Percentiles rank a stretch among this genome's conserved stretches.
These are phyloP conservation scores for Drosophila rhopaloa DNA, from an alignment of 1,140 invertebrate genomes.

Conservation along the genomic window DNA sequence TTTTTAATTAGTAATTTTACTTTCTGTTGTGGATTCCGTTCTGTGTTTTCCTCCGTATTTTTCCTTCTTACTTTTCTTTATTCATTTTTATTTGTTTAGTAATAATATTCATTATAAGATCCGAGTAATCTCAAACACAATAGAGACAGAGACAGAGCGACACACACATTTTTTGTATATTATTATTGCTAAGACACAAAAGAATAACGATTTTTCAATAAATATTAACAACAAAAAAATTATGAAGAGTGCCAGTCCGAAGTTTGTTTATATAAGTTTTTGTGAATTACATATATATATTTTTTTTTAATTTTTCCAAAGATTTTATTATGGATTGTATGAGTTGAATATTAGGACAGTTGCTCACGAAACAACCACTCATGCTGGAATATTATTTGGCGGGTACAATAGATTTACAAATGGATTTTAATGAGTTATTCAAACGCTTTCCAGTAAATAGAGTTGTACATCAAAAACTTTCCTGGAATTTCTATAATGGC, in stretches of 20 bases:
- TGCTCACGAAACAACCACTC: no score
- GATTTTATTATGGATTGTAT: not conserved
- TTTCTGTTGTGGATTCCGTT: constrained; percentile 38
- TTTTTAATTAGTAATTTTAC: constrained; percentile 73
- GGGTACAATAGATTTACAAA: constrained; percentile 13
- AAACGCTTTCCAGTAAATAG: not conserved
- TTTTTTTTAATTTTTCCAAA: not conserved
- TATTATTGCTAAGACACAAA: constrained; percentile 26
- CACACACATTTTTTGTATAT: constrained; percentile 38
- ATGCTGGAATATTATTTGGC: not conserved
- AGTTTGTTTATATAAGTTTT: not conserved
- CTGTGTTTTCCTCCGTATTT: constrained; percentile 12
- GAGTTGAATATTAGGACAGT: not conserved
- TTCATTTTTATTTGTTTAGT: constrained; percentile 27
- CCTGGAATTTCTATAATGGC: not conserved
- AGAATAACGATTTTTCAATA: not conserved
- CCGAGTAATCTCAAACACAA: constrained; percentile 59
- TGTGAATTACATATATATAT: not conserved
- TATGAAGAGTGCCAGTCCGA: constrained; percentile 12
- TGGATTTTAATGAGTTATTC: not conserved
- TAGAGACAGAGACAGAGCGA: constrained; percentile 49
- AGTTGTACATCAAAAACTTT: not conserved
- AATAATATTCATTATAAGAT: constrained; percentile 57
- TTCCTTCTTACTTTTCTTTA: constrained; percentile 5
- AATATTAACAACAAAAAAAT: not conserved